Base-by-base conservation (phyloP, 2,113 vertebrate species). In the Austrofundulus limnaeus region DNA sequence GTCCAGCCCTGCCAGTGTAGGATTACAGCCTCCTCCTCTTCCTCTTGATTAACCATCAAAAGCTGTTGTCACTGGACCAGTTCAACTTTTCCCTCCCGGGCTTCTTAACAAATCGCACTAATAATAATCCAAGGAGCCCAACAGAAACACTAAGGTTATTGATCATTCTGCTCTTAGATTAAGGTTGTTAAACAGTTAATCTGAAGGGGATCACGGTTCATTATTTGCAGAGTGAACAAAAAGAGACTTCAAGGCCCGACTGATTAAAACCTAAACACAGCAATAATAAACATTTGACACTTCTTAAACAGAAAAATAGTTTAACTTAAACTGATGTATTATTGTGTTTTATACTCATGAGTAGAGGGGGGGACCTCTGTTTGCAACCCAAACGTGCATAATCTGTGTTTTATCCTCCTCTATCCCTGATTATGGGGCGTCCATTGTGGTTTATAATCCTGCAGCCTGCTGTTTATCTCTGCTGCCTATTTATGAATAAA, bases 11-110 rank as follows among this genome's bases (percentile, higher is more conserved):
- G 75, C 15, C 12, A 72, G 90, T 85, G 82, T 90, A 53, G 70
- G 54, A 49, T 90, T 89, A 84, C 90, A 77, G 38, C 70, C 83
- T 61, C 79, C 83, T 59, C 63, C 75, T 17, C 68, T 58, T 70
- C 70, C 31, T 69, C 65, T 45, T 66, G 64, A 72, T 70, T 72
- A 38, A 49, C 67, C 64, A 54, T 14, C 67, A 31, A 21, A 65
- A 37, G 68, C 64, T 19, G 51, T 57, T 55, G 37, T 42, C 19
- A 8, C 17, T 9, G 31, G 41, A 15, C 39, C 67, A 17, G 2
- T 62, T 52, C 3, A 25, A 41, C 53, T 4, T 28, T 61, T 37
- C 53, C 39, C 34, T 16, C 12, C 14, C 19, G 11, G 41, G 25
- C 48, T 15, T 16, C 10, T 28, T 1, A 12, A 11, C 16, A 24